phyloP scores from a whole-genome alignment of 2,797 vertebrate species.

The Cyclura pinguis region DNA sequence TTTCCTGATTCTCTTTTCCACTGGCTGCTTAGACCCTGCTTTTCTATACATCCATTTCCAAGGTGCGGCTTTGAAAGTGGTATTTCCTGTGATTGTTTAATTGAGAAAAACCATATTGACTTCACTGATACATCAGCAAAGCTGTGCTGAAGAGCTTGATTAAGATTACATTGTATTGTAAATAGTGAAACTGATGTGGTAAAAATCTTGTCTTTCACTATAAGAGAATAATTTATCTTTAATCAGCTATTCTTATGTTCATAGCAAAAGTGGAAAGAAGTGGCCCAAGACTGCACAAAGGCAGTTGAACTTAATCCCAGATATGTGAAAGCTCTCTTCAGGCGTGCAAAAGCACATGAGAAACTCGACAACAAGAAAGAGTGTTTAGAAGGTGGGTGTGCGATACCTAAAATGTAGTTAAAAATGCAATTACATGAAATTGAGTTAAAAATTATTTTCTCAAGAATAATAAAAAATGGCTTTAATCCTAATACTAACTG shows the following conservation, averaged over 20 bases:
- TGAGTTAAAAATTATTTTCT: not conserved
- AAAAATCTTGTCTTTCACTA: constrained; percentile 52
- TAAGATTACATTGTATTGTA: not conserved
- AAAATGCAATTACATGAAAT: not conserved
- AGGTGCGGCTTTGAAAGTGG: not conserved
- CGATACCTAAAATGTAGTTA: not conserved
- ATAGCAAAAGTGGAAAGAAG: constrained; percentile 95
- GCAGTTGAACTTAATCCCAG: constrained; percentile 96
- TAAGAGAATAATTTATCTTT: constrained; percentile 1
- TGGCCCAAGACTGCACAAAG: constrained; percentile 93
- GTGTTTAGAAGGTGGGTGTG: constrained; percentile 92
- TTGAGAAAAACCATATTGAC: not conserved
- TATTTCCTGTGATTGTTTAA: not conserved
- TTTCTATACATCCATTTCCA: constrained; percentile 33
- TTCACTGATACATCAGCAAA: not conserved
- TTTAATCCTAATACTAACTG: not conserved
- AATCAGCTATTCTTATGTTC: constrained; percentile 44
- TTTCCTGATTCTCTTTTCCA: not conserved
- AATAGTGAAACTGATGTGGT: constrained; percentile 6
- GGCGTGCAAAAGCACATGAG: constrained; percentile 96
- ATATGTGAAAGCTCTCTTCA: constrained; percentile 97
- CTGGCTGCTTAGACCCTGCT: not conserved
- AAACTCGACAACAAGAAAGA: constrained; percentile 97
- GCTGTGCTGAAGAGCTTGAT: not conserved
- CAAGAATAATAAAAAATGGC: not conserved